Conservation (phyloP, 2,888 invertebrate genomes). For the Lasioglossum villosulum region DNA sequence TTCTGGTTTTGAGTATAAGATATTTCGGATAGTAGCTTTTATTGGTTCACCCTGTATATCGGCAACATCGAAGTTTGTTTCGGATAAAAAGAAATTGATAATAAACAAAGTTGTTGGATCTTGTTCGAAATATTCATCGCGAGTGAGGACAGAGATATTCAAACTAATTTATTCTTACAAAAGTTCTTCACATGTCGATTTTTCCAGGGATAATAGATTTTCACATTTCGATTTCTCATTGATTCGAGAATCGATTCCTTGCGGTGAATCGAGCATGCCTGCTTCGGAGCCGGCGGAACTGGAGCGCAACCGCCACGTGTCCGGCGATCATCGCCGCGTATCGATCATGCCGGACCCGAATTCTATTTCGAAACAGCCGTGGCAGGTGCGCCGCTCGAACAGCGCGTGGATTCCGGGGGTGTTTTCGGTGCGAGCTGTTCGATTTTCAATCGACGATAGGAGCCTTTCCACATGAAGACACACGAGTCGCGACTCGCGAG, state of each 20-base stretch:
- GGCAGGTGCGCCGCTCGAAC: not conserved
- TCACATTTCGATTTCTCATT: too few species aligned
- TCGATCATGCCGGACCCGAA: not conserved
- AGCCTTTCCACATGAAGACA: not conserved
- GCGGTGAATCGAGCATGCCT: not conserved
- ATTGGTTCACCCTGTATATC: too few species aligned
- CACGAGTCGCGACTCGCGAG: not conserved
- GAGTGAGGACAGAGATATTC: too few species aligned
- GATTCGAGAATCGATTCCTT: not conserved
- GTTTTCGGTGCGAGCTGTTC: not conserved
- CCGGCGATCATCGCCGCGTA: not conserved
- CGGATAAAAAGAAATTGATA: too few species aligned
- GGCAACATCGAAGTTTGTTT: too few species aligned
- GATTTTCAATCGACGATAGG: not conserved
- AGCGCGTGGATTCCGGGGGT: not conserved
- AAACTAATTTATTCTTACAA: too few species aligned
- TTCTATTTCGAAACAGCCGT: conserved; percentile 8
- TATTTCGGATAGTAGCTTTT: too few species aligned
- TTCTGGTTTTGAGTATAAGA: too few species aligned
- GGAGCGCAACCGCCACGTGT: conserved; percentile 1
- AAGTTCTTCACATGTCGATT: too few species aligned
- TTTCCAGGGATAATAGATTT: too few species aligned
- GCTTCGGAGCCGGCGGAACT: not conserved
- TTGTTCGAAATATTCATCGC: too few species aligned
- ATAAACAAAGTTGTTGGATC: too few species aligned